Conservation (phyloP, 2,113 vertebrate species). For the Chamaea fasciata region DNA sequence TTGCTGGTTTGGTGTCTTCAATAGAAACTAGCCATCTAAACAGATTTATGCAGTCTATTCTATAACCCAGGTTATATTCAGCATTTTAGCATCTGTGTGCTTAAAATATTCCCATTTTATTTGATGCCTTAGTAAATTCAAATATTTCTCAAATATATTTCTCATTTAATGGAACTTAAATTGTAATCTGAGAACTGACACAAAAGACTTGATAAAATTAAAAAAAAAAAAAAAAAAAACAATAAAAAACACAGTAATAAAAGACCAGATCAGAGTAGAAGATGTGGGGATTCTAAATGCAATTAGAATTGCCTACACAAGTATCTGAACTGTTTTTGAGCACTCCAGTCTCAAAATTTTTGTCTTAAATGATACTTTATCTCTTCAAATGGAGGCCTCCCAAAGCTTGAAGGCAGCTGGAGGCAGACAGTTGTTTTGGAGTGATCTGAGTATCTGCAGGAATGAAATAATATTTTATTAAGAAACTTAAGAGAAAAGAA, state of each 20-base stretch:
- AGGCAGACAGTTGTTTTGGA: neutral
- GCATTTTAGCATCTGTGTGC: neutral
- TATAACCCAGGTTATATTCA: neutral
- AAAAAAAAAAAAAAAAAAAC: neutral
- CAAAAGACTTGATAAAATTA: neutral
- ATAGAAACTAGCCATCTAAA: neutral
- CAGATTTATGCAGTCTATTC: neutral
- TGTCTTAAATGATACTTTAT: neutral
- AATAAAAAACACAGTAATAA: neutral
- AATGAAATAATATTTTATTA: neutral
- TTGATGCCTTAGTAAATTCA: neutral
- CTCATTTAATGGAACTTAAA: neutral
- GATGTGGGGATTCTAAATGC: neutral
- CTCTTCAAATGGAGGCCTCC: neutral
- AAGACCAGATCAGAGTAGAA: neutral
- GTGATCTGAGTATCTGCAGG: neutral
- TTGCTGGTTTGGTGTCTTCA: neutral
- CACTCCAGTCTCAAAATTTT: neutral
- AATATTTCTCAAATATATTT: neutral
- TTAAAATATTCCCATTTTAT: neutral
- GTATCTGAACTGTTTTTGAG: neutral
- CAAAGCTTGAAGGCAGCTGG: neutral
- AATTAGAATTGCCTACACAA: neutral
- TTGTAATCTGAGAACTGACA: neutral
- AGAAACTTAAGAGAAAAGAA: neutral